Evolutionary conservation across 2,797 vertebrate species (phyloP).

Genomic region (Tenualosa ilisha): DNA sequence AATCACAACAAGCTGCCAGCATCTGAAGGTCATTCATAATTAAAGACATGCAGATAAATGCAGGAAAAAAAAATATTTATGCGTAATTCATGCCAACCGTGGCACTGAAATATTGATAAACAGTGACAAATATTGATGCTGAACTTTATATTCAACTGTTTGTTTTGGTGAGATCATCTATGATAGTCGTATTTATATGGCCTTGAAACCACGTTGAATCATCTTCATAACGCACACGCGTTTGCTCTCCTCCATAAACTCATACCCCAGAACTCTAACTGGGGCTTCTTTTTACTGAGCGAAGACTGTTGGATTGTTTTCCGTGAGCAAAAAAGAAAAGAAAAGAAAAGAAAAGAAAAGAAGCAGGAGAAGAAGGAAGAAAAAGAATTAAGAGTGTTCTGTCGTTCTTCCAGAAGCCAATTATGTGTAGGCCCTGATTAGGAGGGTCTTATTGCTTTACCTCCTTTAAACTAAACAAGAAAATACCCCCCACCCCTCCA

Average conservation of each 20-base stretch:
- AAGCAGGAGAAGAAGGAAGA: background rate
- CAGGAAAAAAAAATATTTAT: background rate
- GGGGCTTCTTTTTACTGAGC: background rate
- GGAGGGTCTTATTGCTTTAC: slow-evolving; percentile 37
- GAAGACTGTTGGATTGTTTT: slow-evolving; percentile 17
- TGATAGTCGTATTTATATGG: background rate
- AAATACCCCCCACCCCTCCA: background rate
- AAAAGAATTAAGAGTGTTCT: background rate
- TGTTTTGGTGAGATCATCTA: background rate
- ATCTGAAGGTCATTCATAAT: background rate
- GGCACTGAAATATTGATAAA: background rate
- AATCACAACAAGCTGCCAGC: background rate
- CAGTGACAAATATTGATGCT: slow-evolving; percentile 1
- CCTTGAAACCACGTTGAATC: background rate
- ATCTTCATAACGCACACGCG: background rate
- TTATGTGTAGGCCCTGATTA: slow-evolving; percentile 42
- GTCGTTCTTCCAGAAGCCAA: slow-evolving; percentile 34
- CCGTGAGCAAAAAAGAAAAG: background rate
- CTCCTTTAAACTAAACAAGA: slow-evolving; percentile 12
- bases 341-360: background rate
- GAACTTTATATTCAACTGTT: background rate
- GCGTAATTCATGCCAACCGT: background rate
- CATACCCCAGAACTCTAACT: background rate
- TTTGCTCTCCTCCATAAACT: background rate
- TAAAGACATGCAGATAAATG: slow-evolving; percentile 10